Evolutionary conservation across 2,888 invertebrate genomes (phyloP), one percentile per base, ranked within the genome.

Genomic region (Dugesia japonica): DNA sequence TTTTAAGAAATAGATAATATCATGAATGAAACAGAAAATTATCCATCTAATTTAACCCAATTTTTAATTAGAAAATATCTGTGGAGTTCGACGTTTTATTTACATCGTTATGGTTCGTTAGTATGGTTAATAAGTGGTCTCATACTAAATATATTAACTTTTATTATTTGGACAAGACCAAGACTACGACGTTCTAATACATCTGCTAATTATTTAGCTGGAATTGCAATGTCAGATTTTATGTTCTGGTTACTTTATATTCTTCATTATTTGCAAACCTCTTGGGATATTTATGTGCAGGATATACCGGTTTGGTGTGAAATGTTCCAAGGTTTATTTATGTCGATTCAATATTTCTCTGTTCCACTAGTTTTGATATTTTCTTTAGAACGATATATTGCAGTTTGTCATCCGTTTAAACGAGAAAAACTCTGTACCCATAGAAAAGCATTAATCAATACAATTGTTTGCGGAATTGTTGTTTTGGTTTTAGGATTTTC

Each of bases 391-490:
- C 4, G 56, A 56, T 56, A 56, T n/a, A 56, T 56, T 13, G 56
- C 56, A 7, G 56, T 56, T 1, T 56, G 56, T n/a, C 56, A 56
- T 56, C 56, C 56, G 17, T 56, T 56, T 56, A 56, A 56, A 56
- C n/a, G 56, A 56, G 56, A 56, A n/a, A 56, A 56, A n/a, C 56
- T 56, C 1, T 56, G 56, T 23, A 56, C 56, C 17, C 56, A 56
- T 56, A 56, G n/a, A 56, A 56, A 56, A n/a, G 56, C 56, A 9
- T n/a, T 56, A 4, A 56, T 56, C 56, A 56, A 56, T 23, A 56
- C 56, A 56, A 56, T 56, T 56, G 56, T 56, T 56, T 56, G 56
- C n/a, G 56, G 56, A 56, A n/a, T 56, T n/a, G 56, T 56, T 23
- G 56, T 56, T 13, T 7, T 56, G 56, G 17, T 56, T 13, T 23